A percentile compares a stretch with the other conserved stretches of the same genome.
Evolutionary conservation across 2,888 invertebrate species (phyloP).

Genomic region (Apotomis capreana): DNA sequence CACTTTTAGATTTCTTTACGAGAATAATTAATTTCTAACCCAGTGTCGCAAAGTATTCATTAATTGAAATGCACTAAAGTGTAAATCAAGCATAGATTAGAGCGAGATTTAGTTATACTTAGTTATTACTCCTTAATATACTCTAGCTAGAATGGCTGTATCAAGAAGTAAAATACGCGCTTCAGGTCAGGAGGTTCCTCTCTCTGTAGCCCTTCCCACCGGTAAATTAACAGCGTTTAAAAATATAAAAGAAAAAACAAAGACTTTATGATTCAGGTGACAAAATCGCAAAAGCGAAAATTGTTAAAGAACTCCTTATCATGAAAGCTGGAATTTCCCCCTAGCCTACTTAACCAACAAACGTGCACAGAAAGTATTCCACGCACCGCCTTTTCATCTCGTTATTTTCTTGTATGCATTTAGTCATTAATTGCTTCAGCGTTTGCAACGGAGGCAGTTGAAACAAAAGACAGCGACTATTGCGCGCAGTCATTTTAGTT

Average conservation of each 20-base stretch:
- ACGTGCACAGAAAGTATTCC: conserved; percentile 1
- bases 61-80: neutral
- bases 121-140: no score
- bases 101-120: no score
- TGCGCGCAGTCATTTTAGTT: neutral
- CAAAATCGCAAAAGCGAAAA: no score
- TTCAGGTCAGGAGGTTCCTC: no score
- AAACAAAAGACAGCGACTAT: conserved; percentile 7
- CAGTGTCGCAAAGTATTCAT: neutral
- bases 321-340: neutral
- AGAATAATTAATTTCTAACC: conserved; percentile 27
- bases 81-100: neutral
- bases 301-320: neutral
- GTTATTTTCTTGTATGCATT: conserved; percentile 37
- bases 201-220: no score
- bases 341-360: neutral
- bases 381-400: conserved; percentile 9
- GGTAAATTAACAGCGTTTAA: no score
- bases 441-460: conserved; percentile 12
- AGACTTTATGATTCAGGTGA: no score
- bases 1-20: conserved; percentile 20
- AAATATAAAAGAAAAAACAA: no score
- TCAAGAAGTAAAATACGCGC: no score
- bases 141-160: no score
- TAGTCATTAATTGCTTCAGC: conserved; percentile 41